Evolutionary conservation across 2,797 vertebrate genomes (phyloP), one percentile per base, ranked within the genome.

Genomic region (Gymnodraco acuticeps): DNA sequence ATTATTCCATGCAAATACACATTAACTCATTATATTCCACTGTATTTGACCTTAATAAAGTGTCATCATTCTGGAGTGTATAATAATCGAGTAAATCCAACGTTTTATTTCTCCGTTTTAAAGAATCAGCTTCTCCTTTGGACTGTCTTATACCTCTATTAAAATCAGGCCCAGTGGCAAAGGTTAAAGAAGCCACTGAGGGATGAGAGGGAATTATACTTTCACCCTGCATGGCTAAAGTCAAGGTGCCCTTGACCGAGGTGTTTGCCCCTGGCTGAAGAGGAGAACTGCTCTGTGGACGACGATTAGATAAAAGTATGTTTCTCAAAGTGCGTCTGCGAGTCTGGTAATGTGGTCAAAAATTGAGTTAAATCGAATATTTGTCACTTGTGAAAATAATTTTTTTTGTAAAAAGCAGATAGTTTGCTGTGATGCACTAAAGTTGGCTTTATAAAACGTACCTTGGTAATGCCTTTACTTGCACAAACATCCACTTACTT

Each of bases 181-280:
- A 82, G 77, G 67, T 68, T 75, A 65, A 77, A 72, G 51, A 62
- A 46, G 50, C 64, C 11, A 73, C 31, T 16, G 27, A 46, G 27
- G 59, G 59, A 74, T 71, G 56, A 80, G 60, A 77, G 45, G 52
- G 16, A 75, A 55, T 73, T 67, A 73, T 16, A 41, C 55, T 78
- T 73, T 73, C 73, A 54, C 62, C 60, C 61, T 59, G 45, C 50
- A 10, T 41, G 43, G 72, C 53, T 62, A 23, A 71, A 74, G 77
- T 84, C 81, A 81, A 78, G 85, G 77, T 84, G 85, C 38, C 81
- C 83, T 86, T 84, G 64, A 80, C 77, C 13, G 20, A 19, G 27
- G 46, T 4, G 2, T 64, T 79, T 77, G 59, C 47, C 77, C 71
- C 71, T 1, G 60, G 56, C 66, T 64, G 59, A 68, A 64, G 23